Evolutionary conservation across 2,113 vertebrate species (phyloP).

Genomic region (Pitta sordida): DNA sequence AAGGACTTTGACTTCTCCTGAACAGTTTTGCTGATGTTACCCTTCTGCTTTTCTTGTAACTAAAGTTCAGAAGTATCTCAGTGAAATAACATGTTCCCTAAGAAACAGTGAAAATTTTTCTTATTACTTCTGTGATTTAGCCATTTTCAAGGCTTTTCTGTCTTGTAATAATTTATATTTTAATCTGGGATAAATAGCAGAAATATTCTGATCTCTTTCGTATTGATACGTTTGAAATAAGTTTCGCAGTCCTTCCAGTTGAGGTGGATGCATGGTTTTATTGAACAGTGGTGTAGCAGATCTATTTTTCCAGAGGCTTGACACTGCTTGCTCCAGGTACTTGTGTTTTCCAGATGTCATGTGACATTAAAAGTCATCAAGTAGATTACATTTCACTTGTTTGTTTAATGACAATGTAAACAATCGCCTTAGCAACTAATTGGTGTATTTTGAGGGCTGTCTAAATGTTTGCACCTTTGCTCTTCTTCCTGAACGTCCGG

Average conservation of each 20-base stretch:
- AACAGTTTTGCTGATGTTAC: background rate
- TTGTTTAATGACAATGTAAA: background rate
- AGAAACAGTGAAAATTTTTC: background rate
- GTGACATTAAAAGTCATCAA: background rate
- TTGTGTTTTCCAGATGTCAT: background rate
- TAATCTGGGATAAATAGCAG: background rate
- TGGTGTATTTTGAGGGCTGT: background rate
- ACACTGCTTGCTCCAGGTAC: background rate
- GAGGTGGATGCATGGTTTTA: background rate
- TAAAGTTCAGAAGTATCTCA: background rate
- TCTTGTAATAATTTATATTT: background rate
- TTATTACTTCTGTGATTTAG: background rate
- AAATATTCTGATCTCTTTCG: background rate
- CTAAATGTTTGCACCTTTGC: fast-evolving
- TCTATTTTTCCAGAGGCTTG: background rate
- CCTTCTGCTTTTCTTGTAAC: background rate
- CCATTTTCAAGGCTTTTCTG: background rate
- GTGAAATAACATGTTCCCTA: background rate
- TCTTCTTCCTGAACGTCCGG: background rate
- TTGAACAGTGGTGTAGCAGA: background rate
- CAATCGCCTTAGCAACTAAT: background rate
- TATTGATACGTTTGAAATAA: background rate
- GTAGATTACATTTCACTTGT: background rate
- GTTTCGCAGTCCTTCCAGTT: background rate
- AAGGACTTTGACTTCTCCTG: background rate